Base-by-base conservation (phyloP, 2,797 vertebrate genomes). In the Tiaroga cobitis region DNA sequence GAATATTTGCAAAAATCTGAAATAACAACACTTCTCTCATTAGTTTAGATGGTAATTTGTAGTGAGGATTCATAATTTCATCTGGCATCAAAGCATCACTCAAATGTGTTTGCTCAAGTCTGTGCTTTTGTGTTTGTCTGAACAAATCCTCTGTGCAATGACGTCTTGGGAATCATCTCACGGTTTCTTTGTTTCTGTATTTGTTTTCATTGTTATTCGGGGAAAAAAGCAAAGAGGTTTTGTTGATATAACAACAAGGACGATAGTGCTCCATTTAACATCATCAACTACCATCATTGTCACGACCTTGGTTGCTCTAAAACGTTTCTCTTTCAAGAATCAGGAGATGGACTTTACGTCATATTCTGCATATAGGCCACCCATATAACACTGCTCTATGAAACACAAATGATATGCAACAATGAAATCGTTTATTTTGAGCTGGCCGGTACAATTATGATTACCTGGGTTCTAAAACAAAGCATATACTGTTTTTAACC, bases 171-270 rank as follows among this genome's bases (percentile, higher is more conserved):
- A 84, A 49, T 75, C 63, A 13, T 51, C 73, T 69, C 65, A n/a
- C 65, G 37, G 63, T 84, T 77, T 78, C 65, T 77, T 78, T 84
- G 82, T 78, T 78, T 84, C 69, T 59, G 46, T 78, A 41, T 65
- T 59, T 78, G 83, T 61, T 84, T 78, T 84, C 51, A 32, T 84
- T 84, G 65, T 61, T 70, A 68, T 78, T 61, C 75, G 10, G 8
- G 1, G 18, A 18, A 67, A 76, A 81, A 69, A 19, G 4, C 61
- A 51, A 46, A 80, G 51, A 49, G 34, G 49, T 68, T 24, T 68
- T 83, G 59, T 77, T 77, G 83, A 46, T 54, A 69, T 54, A 84
- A 84, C 43, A 67, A 75, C 73, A 32, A 49, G 65, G 51, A 46
- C 74, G 34, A 70, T 11, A 79, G 82, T 67, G 43, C 73, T 68